These are phyloP conservation scores for Philantomba maxwellii DNA, from an alignment of 2,113 vertebrate genomes.

Conservation along the genomic window DNA sequence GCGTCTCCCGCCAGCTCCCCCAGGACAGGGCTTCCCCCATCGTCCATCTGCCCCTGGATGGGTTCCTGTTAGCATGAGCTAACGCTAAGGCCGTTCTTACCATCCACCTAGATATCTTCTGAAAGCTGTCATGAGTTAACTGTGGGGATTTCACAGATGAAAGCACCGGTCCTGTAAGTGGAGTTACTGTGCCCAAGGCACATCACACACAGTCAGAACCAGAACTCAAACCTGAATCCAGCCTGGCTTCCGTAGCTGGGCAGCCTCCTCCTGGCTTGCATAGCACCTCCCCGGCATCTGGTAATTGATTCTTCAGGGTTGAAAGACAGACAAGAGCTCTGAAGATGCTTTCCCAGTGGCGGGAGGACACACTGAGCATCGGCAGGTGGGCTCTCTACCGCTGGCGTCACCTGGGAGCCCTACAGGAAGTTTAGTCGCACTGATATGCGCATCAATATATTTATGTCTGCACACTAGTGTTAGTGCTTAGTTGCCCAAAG, in stretches of 20 bases:
- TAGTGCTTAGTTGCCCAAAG: not conserved
- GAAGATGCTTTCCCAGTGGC: not conserved
- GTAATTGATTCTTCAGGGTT: not conserved
- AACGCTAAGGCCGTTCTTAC: rapidly evolving
- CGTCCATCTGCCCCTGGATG: not conserved
- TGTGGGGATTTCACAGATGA: not conserved
- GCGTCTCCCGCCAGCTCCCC: rapidly evolving
- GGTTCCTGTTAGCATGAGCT: too few relatives aligned
- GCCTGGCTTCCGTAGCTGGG: too few relatives aligned
- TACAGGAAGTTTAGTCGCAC: rapidly evolving
- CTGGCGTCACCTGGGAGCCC: not conserved
- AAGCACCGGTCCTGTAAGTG: rapidly evolving
- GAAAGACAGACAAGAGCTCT: not conserved
- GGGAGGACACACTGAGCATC: not conserved
- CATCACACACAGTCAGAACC: rapidly evolving
- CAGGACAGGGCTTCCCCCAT: rapidly evolving
- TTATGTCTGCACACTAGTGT: not conserved
- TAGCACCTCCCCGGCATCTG: too few relatives aligned
- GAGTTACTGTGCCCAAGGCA: rapidly evolving
- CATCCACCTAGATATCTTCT: not conserved
- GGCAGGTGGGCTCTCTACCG: not conserved
- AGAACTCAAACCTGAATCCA: not conserved
- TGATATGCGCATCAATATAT: rapidly evolving
- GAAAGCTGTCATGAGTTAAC: not conserved
- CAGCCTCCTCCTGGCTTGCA: rapidly evolving